Conservation (phyloP, 1,140 invertebrate genomes). For the Scaptomyza hsui region DNA sequence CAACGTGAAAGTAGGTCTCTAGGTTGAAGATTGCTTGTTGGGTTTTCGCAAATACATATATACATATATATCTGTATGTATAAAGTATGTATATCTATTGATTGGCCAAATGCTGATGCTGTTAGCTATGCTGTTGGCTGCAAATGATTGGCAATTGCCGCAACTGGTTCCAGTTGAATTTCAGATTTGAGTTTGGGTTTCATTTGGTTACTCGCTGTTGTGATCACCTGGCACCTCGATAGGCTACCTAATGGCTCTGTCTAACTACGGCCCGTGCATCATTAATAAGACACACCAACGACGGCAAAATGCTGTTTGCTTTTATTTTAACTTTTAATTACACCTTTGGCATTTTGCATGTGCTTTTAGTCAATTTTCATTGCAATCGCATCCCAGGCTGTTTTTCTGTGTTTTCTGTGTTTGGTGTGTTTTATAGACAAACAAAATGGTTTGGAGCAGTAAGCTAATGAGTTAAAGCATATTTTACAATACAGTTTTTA, state of each 20-base stretch:
- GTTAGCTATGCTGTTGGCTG: slow-evolving; percentile 5
- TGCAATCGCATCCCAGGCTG: background rate
- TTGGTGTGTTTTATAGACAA: slow-evolving; percentile 20
- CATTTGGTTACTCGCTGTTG: slow-evolving; percentile 30
- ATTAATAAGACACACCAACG: slow-evolving; percentile 65
- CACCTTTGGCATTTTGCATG: slow-evolving; percentile 78
- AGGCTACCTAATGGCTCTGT: slow-evolving; percentile 61
- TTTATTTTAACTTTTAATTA: slow-evolving; percentile 72
- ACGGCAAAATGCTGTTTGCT: slow-evolving; percentile 33
- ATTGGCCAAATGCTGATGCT: slow-evolving; percentile 52
- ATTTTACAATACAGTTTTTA: background rate
- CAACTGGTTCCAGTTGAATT: slow-evolving; percentile 66
- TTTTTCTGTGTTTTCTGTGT: background rate
- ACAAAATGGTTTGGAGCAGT: slow-evolving; percentile 2
- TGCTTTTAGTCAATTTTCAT: slow-evolving; percentile 3
- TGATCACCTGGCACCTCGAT: slow-evolving; percentile 12
- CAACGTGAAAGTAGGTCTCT: slow-evolving; percentile 74
- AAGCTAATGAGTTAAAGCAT: slow-evolving; percentile 5
- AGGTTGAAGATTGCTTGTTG: slow-evolving; percentile 55
- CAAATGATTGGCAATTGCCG: slow-evolving; percentile 63
- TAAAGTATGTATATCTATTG: slow-evolving; percentile 47
- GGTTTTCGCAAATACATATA: slow-evolving; percentile 34
- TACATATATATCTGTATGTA: slow-evolving; percentile 3
- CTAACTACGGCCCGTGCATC: slow-evolving; percentile 59
- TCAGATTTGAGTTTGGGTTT: slow-evolving; percentile 15